Percentiles rank a stretch among this genome's conserved stretches.
These are phyloP conservation scores for Manis javanica DNA, from an alignment of 2,797 vertebrate genomes.

Conservation along the genomic window DNA sequence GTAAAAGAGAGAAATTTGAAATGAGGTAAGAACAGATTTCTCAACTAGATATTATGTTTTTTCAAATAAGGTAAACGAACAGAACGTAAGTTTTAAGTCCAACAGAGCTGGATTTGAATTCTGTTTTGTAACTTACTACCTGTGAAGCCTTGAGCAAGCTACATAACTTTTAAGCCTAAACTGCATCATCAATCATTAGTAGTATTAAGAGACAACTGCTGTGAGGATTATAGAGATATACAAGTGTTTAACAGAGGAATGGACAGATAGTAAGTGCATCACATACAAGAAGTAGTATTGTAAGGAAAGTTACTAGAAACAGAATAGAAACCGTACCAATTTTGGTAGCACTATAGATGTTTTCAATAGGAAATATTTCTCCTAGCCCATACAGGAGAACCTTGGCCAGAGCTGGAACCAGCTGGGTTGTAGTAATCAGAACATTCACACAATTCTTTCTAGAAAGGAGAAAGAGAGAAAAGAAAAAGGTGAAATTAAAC, in stretches of 20 bases:
- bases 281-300: neutral
- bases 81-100: neutral
- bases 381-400: constrained; percentile 97
- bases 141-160: neutral
- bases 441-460: constrained; percentile 98
- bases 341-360: constrained; percentile 99
- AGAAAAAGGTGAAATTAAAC: constrained; percentile 56
- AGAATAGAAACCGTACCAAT: constrained; percentile 89
- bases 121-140: neutral
- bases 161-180: neutral
- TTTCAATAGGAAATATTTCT: constrained; percentile 97
- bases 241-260: neutral
- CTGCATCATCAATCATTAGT: neutral
- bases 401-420: constrained; percentile 98
- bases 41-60: constrained; percentile 25
- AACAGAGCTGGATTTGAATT: neutral
- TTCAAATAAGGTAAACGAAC: constrained; percentile 37
- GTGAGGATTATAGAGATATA: neutral
- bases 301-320: constrained; percentile 13
- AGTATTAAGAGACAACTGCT: neutral
- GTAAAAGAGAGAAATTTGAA: constrained; percentile 39
- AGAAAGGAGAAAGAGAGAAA: constrained; percentile 69
- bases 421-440: constrained; percentile 97
- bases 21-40: constrained; percentile 41
- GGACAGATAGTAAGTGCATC: neutral